These are phyloP conservation scores for Agrilus cyanescens DNA, from an alignment of 2,888 invertebrate species.

Conservation along the genomic window DNA sequence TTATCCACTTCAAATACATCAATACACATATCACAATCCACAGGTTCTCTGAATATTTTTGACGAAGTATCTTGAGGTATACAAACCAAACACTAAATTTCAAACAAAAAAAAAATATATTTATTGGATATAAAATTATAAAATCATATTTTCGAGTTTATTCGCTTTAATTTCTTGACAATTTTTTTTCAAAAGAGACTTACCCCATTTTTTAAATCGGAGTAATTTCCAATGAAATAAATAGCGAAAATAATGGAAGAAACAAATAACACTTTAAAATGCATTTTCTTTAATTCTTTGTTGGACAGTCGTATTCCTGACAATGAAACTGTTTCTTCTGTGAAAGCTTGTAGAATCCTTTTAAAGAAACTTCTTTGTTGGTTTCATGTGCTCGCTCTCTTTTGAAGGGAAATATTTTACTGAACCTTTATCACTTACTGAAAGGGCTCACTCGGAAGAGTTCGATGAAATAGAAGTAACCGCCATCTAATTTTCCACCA, in stretches of 20 bases:
- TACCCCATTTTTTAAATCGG: neutral
- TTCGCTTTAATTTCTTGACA: too few species aligned
- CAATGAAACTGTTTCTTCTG: too few species aligned
- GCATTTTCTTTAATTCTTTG: too few species aligned
- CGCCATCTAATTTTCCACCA: constrained; percentile 12
- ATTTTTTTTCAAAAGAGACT: too few species aligned
- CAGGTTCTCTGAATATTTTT: constrained; percentile 59
- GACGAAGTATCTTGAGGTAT: constrained; percentile 26
- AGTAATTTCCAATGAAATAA: neutral
- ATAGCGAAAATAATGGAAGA: neutral
- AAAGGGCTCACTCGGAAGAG: constrained; percentile 19
- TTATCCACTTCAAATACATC: constrained; percentile 52
- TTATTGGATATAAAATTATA: neutral
- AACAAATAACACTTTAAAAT: neutral
- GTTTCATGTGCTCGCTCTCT: neutral
- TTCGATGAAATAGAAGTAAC: constrained; percentile 17
- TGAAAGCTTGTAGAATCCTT: too few species aligned
- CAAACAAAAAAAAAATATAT: neutral
- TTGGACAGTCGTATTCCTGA: too few species aligned
- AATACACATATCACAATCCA: constrained; percentile 67
- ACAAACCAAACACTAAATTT: constrained; percentile 28
- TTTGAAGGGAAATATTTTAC: neutral
- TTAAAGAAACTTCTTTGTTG: too few species aligned
- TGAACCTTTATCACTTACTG: constrained; percentile 11
- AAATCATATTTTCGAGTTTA: too few species aligned